Evolutionary conservation across 2,888 invertebrate genomes (phyloP).

Genomic region (Phragmatobia fuliginosa): DNA sequence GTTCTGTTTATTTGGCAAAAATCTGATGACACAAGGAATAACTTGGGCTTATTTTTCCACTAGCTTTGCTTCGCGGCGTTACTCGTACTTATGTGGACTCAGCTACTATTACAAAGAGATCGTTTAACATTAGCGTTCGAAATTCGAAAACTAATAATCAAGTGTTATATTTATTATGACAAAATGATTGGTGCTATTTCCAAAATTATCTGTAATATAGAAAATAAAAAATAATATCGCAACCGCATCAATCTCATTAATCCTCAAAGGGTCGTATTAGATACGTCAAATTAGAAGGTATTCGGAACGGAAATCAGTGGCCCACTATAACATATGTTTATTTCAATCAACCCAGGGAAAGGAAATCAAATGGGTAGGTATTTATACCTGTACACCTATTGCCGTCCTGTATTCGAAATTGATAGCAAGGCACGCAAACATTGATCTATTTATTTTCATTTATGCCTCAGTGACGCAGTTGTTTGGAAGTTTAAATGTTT

Average conservation of each 20-base stretch:
- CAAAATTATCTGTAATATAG: conserved; percentile 39
- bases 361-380: conserved; percentile 8
- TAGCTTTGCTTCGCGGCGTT: too few species aligned
- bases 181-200: conserved; percentile 34
- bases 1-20: too few species aligned
- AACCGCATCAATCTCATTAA: conserved; percentile 68
- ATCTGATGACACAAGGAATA: too few species aligned
- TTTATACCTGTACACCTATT: conserved; percentile 9
- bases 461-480: too few species aligned
- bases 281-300: conserved; percentile 70
- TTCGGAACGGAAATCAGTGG: conserved; percentile 71
- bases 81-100: too few species aligned
- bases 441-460: neutral
- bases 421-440: neutral
- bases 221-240: conserved; percentile 58
- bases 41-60: too few species aligned
- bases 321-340: conserved; percentile 70
- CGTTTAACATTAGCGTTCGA: too few species aligned
- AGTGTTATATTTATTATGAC: conserved; percentile 23
- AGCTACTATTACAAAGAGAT: too few species aligned
- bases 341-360: conserved; percentile 67
- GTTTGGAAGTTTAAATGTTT: too few species aligned
- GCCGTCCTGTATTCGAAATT: neutral
- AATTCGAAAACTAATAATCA: neutral
- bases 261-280: conserved; percentile 68